phyloP scores from a whole-genome alignment of 2,113 vertebrate species.

The Cynopterus brachyotis region DNA sequence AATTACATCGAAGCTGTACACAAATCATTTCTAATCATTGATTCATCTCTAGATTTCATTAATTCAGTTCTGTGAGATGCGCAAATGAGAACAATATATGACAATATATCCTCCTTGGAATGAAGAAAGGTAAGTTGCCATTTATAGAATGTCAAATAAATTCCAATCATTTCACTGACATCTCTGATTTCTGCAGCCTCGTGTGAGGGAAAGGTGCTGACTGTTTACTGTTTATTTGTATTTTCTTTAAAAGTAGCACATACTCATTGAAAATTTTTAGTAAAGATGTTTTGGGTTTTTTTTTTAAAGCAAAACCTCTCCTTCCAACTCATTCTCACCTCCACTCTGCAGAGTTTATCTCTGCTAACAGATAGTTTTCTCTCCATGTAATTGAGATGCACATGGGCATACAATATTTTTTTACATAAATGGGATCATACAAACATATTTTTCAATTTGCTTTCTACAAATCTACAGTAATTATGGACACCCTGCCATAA shows the following conservation, averaged over 20 bases:
- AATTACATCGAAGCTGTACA: background rate
- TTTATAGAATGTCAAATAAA: background rate
- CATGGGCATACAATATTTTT: background rate
- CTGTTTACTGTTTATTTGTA: background rate
- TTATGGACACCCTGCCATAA: background rate
- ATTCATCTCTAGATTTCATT: background rate
- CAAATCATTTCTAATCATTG: background rate
- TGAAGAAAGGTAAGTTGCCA: background rate
- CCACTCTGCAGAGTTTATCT: background rate
- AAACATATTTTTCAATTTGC: background rate
- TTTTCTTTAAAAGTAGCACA: conserved; percentile 8
- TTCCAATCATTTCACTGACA: background rate
- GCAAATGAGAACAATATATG: background rate
- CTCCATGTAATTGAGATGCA: background rate
- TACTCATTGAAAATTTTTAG: background rate
- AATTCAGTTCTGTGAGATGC: background rate
- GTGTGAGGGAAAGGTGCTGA: background rate
- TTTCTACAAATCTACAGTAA: background rate
- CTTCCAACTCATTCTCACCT: background rate
- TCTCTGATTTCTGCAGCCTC: background rate
- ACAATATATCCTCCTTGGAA: background rate
- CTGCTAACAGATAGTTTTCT: background rate
- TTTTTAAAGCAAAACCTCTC: background rate
- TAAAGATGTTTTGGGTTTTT: background rate
- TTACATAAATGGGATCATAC: background rate